Percentiles rank a stretch among this genome's conserved stretches.
phyloP scores from a whole-genome alignment of 2,113 vertebrate species.

The Perca fluviatilis region DNA sequence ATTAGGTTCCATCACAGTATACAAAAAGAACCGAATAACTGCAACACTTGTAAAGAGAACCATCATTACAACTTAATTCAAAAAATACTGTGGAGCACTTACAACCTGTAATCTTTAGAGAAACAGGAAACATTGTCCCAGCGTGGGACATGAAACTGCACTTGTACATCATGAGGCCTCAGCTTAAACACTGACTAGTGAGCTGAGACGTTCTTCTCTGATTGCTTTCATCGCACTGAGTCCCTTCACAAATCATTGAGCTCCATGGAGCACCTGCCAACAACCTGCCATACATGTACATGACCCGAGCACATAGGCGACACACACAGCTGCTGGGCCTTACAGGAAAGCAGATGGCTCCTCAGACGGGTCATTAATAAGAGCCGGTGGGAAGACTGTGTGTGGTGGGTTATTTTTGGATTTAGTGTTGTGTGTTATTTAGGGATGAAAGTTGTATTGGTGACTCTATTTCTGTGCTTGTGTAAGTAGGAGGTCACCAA shows the following conservation, averaged over 20 bases:
- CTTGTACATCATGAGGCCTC: slow-evolving; percentile 4
- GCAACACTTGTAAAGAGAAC: not conserved
- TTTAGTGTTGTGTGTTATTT: slow-evolving; percentile 66
- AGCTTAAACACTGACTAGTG: slow-evolving; percentile 29
- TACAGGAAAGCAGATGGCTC: slow-evolving; percentile 62
- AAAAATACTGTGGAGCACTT: not conserved
- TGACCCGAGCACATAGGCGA: slow-evolving; percentile 11
- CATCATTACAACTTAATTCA: not conserved
- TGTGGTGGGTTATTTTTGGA: slow-evolving; percentile 71
- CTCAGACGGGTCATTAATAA: slow-evolving; percentile 60
- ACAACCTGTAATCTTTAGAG: not conserved
- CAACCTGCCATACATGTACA: slow-evolving; percentile 49
- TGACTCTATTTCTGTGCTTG: slow-evolving; percentile 45
- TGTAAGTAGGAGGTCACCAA: slow-evolving; percentile 21
- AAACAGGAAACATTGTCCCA: slow-evolving; percentile 30
- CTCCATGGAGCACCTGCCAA: slow-evolving; percentile 50
- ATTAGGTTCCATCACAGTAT: not conserved
- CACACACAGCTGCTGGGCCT: slow-evolving; percentile 51
- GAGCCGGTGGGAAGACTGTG: slow-evolving; percentile 37
- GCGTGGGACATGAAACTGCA: slow-evolving; percentile 28
- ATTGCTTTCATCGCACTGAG: slow-evolving; percentile 5
- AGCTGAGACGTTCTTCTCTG: slow-evolving; percentile 18
- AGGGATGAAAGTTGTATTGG: slow-evolving; percentile 58
- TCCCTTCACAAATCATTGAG: slow-evolving; percentile 40
- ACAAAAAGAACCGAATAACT: not conserved